Conservation (phyloP, 2,888 invertebrate species). For the Thecophora atra region DNA sequence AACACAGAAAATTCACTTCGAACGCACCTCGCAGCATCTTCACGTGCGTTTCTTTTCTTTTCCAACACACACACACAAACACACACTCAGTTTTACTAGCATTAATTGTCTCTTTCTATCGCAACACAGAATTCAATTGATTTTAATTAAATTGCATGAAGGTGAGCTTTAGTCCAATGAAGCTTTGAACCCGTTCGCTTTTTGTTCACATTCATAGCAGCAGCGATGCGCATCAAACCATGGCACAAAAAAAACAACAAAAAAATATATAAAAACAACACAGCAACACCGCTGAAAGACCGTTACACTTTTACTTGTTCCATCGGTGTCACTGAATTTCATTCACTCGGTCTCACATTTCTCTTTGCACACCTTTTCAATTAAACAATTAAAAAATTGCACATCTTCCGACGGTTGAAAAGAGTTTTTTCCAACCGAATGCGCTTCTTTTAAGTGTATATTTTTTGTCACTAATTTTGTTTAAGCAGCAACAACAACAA, state of each 20-base stretch:
- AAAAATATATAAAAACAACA: conserved; percentile 4
- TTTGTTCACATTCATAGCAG: conserved; percentile 3
- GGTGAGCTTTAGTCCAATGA: neutral
- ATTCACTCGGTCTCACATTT: neutral
- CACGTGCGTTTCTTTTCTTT: conserved; percentile 20
- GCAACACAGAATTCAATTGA: too few relatives aligned
- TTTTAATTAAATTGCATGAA: too few relatives aligned
- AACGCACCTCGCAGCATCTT: conserved; percentile 3
- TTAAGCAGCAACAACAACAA: neutral
- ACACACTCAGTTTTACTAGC: neutral
- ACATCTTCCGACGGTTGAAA: neutral
- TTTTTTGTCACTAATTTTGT: too few relatives aligned
- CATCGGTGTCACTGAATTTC: too few relatives aligned
- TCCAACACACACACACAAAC: too few relatives aligned
- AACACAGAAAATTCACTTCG: neutral
- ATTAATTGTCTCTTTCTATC: neutral
- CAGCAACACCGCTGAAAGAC: neutral
- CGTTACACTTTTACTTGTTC: neutral
- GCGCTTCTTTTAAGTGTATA: too few relatives aligned
- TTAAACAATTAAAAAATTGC: too few relatives aligned
- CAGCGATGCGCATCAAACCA: conserved; percentile 23
- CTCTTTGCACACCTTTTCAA: neutral
- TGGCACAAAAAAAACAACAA: conserved; percentile 29
- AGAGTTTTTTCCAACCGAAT: too few relatives aligned
- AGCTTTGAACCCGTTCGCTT: neutral